Conservation (phyloP, 2,113 vertebrate genomes). For the Chitala chitala region DNA sequence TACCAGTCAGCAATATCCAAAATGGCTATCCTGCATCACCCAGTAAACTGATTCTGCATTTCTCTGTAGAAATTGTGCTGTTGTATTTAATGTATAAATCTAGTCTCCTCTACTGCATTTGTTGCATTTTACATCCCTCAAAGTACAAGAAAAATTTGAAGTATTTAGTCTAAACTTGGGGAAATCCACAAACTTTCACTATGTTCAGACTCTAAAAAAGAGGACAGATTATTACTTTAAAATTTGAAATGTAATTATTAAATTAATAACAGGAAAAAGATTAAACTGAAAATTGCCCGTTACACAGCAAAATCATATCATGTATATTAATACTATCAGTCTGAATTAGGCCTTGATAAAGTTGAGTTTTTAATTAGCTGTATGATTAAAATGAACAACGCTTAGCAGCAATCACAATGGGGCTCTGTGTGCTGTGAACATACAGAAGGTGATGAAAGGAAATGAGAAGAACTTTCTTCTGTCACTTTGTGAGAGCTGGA, state of each 20-base stretch:
- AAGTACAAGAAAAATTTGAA: too few relatives aligned
- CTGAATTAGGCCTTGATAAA: slow-evolving; percentile 65
- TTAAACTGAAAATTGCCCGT: slow-evolving; percentile 54
- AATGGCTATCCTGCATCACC: too few relatives aligned
- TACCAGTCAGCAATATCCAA: too few relatives aligned
- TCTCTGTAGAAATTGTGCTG: too few relatives aligned
- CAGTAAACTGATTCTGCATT: too few relatives aligned
- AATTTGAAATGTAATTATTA: slow-evolving; percentile 63
- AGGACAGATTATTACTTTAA: slow-evolving; percentile 41
- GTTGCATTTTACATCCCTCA: too few relatives aligned
- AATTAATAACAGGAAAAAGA: too few relatives aligned
- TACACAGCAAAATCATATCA: slow-evolving; percentile 62
- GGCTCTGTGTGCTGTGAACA: slow-evolving; percentile 47
- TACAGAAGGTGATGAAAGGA: slow-evolving; percentile 20
- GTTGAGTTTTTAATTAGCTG: slow-evolving; percentile 64
- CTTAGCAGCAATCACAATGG: slow-evolving; percentile 67
- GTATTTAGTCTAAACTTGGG: too few relatives aligned
- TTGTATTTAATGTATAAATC: too few relatives aligned
- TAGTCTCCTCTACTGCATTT: too few relatives aligned
- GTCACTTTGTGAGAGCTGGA: slow-evolving; percentile 27
- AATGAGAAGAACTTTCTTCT: slow-evolving; percentile 5
- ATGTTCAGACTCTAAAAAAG: slow-evolving; percentile 26
- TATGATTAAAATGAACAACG: slow-evolving; percentile 67
- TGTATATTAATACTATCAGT: slow-evolving; percentile 54
- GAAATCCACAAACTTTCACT: too few relatives aligned